These are phyloP conservation scores for Motacilla alba DNA, from an alignment of 2,113 vertebrate genomes.

Conservation along the genomic window DNA sequence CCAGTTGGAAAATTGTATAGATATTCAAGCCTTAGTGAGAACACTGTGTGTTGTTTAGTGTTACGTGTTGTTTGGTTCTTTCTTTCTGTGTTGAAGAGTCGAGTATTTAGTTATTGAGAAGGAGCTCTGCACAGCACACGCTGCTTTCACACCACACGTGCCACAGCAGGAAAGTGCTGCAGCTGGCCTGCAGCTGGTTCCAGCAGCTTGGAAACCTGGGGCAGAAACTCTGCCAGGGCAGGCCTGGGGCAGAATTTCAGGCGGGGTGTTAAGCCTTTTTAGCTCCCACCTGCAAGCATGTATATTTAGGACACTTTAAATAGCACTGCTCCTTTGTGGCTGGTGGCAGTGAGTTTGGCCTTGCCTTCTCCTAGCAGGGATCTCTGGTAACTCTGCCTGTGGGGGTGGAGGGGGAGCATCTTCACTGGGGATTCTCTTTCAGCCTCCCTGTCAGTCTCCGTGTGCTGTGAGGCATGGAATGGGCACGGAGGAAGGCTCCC, in stretches of 20 bases:
- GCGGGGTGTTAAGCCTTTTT: background rate
- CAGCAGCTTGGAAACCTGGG: background rate
- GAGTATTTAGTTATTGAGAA: background rate
- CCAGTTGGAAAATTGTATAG: background rate
- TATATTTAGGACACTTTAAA: background rate
- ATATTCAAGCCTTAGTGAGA: background rate
- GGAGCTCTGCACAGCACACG: background rate
- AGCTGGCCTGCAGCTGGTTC: background rate
- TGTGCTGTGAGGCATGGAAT: background rate
- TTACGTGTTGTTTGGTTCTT: background rate
- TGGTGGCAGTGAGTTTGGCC: background rate
- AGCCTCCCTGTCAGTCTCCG: rapidly evolving
- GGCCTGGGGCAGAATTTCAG: background rate
- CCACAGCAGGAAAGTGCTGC: background rate
- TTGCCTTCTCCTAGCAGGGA: background rate
- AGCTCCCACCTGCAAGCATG: background rate
- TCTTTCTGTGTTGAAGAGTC: background rate
- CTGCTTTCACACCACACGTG: background rate
- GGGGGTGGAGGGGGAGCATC: background rate
- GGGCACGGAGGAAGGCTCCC: rapidly evolving
- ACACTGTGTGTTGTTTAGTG: background rate
- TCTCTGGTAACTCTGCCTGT: rapidly evolving
- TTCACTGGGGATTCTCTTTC: background rate
- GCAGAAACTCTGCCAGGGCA: background rate
- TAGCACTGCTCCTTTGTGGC: background rate